Percentiles rank a stretch among this genome's conserved stretches.
These are phyloP conservation scores for Cromileptes altivelis DNA, from an alignment of 2,113 vertebrate genomes.

Conservation along the genomic window DNA sequence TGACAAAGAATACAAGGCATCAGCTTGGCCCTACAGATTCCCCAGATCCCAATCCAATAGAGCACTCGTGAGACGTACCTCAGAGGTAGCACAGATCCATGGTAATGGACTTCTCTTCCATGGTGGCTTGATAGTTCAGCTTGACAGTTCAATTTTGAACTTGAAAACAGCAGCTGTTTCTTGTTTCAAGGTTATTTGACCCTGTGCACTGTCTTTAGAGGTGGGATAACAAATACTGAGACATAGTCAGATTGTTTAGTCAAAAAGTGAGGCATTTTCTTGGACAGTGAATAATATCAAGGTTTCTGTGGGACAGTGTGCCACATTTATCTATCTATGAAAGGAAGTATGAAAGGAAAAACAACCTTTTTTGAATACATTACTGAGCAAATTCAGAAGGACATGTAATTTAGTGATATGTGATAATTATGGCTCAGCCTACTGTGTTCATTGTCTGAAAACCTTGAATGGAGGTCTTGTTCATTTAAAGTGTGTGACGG, in stretches of 20 bases:
- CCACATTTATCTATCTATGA: neutral
- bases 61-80: too few species aligned
- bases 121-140: too few species aligned
- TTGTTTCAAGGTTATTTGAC: neutral
- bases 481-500: constrained; percentile 41
- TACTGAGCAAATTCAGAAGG: neutral
- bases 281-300: neutral
- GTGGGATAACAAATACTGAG: neutral
- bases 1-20: too few species aligned
- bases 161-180: too few species aligned
- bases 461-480: constrained; percentile 27
- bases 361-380: neutral
- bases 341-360: neutral
- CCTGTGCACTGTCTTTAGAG: too few species aligned
- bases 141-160: too few species aligned
- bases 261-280: neutral
- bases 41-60: too few species aligned
- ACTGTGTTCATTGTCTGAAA: neutral
- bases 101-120: too few species aligned
- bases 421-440: neutral
- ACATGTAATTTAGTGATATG: neutral
- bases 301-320: neutral
- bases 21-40: too few species aligned
- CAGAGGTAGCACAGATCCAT: too few species aligned
- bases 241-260: neutral